These are phyloP conservation scores for Caenorhabditis sp. DNA, from an alignment of 2,888 invertebrate species.

Conservation along the genomic window DNA sequence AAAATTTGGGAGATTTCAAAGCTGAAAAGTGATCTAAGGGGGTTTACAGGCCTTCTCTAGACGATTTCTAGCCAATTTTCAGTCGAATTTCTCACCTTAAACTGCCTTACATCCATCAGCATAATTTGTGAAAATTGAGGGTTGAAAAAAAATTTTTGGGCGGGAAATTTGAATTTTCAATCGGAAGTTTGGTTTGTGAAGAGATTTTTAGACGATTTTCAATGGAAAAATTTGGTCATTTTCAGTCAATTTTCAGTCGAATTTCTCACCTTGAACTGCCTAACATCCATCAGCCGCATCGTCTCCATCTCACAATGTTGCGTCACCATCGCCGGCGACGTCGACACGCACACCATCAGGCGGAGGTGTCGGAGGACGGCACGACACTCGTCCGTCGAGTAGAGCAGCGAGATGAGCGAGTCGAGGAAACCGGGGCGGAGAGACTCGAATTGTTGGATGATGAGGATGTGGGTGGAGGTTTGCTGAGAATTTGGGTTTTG, in stretches of 20 bases:
- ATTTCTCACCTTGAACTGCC: slow-evolving; percentile 43
- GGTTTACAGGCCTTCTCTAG: no score
- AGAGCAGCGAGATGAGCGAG: slow-evolving; percentile 45
- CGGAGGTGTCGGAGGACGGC: slow-evolving; percentile 23
- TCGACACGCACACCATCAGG: slow-evolving; percentile 53
- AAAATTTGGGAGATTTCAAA: no score
- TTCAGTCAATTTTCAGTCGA: neutral
- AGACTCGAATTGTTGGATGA: slow-evolving; percentile 65
- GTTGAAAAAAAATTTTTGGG: no score
- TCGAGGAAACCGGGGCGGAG: slow-evolving; percentile 50
- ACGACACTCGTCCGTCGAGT: slow-evolving; percentile 23
- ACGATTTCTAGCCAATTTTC: neutral
- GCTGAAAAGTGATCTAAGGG: no score
- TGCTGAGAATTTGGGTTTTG: no score
- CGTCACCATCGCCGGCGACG: slow-evolving; percentile 41
- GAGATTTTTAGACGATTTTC: no score
- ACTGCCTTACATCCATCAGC: slow-evolving; percentile 46
- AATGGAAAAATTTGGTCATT: no score
- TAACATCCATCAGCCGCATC: slow-evolving; percentile 45
- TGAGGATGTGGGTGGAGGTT: slow-evolving; percentile 22
- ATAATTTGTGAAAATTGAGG: no score
- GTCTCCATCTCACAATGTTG: slow-evolving; percentile 50
- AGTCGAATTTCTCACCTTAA: slow-evolving; percentile 26
- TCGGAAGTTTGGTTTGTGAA: no score
- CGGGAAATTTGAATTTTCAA: no score